Base-by-base conservation (phyloP, 1,140 invertebrate genomes). In the Gryon sp. region DNA sequence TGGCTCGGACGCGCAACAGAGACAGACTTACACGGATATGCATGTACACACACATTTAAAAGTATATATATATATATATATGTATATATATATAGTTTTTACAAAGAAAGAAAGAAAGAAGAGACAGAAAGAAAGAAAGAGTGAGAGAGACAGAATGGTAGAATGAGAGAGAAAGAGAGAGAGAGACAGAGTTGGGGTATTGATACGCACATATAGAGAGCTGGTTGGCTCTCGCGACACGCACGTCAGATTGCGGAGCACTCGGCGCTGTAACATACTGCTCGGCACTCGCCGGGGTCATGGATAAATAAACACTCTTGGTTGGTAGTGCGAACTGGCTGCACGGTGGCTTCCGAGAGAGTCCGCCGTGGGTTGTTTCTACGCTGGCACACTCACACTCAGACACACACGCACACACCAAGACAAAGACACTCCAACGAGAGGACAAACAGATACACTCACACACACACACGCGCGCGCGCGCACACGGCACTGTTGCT, bases 301-400 rank as follows among this genome's bases (percentile, higher is more conserved):
- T 74, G 65, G 69, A 72, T 74, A 76, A 79, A 79, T 73, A 78
- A 78, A 78, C 65, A 78, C n/a, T n/a, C n/a, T n/a, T n/a, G n/a
- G n/a, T n/a, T n/a, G n/a, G n/a, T n/a, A n/a, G n/a, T n/a, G n/a
- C n/a, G n/a, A n/a, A n/a, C n/a, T n/a, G n/a, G 22, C 30, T 22
- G 55, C 28, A 63, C 24, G 57, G 50, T 52, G 45, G 30, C 24
- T 38, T 45, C 32, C 22, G 32, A 26, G 52, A n/a, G 28, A 59
- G 41, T 28, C 34, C 19, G 38, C 20, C 40, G 9, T 18, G 20
- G n/a, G 30, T 8, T 73, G 69, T 76, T 75, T 50, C 45, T 70
- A 55, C 69, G 53, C 72, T 65, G 68, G 65, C 59, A 74, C 34
- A 36, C 48, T 57, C 68, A 46, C 57, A 66, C 66, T 38, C 59